Evolutionary conservation across 2,888 invertebrate species (phyloP).

Genomic region (Tholera decimalis): DNA sequence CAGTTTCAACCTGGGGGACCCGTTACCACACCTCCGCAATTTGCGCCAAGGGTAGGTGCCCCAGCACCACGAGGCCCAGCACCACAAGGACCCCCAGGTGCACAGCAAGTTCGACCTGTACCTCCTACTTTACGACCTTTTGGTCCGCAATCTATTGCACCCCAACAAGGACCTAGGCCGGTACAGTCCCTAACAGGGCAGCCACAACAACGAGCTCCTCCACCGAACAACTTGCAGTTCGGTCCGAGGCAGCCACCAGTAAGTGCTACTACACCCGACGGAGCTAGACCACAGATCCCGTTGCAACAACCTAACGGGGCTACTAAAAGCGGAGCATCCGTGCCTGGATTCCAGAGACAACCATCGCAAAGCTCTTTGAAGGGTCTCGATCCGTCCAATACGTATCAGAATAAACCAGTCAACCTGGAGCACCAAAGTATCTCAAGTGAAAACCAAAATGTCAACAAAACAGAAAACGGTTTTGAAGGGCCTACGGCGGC

Average conservation of each 20-base stretch:
- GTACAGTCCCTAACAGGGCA: slow-evolving; percentile 77
- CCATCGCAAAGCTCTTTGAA: slow-evolving; percentile 85
- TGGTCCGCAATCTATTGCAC: slow-evolving; percentile 82
- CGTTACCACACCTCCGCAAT: slow-evolving; percentile 80
- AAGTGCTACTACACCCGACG: slow-evolving; percentile 82
- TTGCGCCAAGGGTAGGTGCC: slow-evolving; percentile 80
- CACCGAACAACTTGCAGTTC: slow-evolving; percentile 87
- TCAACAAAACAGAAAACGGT: slow-evolving; percentile 81
- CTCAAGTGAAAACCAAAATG: slow-evolving; percentile 79
- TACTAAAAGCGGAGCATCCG: slow-evolving; percentile 74
- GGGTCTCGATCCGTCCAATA: slow-evolving; percentile 80
- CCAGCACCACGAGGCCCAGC: slow-evolving; percentile 78
- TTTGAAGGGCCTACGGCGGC: slow-evolving; percentile 83
- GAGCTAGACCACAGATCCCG: slow-evolving; percentile 72
- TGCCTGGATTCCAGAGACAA: slow-evolving; percentile 80
- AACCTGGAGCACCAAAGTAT: slow-evolving; percentile 87
- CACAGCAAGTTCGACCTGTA: slow-evolving; percentile 78
- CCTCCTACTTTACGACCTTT: slow-evolving; percentile 79
- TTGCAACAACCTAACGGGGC: slow-evolving; percentile 77
- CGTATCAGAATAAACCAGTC: slow-evolving; percentile 81
- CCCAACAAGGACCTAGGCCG: slow-evolving; percentile 81
- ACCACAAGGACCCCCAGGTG: slow-evolving; percentile 75
- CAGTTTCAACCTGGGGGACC: slow-evolving; percentile 88
- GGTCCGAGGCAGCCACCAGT: slow-evolving; percentile 87
- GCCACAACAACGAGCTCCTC: slow-evolving; percentile 83